Conservation (phyloP, 2,797 vertebrate species). For the Furcifer pardalis region DNA sequence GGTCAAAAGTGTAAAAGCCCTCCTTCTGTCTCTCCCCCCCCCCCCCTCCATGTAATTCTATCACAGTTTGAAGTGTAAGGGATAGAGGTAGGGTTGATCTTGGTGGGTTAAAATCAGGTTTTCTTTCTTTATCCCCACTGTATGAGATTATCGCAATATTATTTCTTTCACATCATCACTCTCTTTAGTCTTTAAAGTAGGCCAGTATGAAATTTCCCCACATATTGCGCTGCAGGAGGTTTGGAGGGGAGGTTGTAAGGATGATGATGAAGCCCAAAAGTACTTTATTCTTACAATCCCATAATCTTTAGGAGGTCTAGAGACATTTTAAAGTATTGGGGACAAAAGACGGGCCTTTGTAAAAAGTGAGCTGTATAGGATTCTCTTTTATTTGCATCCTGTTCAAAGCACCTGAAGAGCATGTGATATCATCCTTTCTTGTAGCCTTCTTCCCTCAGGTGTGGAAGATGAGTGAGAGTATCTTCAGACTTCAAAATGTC, state of each 20-base stretch:
- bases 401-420: too few relatives aligned
- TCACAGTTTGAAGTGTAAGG: background rate
- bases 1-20: slow-evolving; percentile 26
- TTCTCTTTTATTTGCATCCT: too few relatives aligned
- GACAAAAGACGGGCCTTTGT: too few relatives aligned
- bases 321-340: too few relatives aligned
- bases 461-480: too few relatives aligned
- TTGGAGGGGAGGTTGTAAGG: too few relatives aligned
- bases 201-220: background rate
- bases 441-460: too few relatives aligned
- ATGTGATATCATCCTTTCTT: background rate
- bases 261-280: background rate
- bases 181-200: background rate
- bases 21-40: background rate
- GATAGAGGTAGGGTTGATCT: slow-evolving; percentile 8
- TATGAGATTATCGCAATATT: background rate
- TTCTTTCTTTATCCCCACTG: background rate
- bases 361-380: too few relatives aligned
- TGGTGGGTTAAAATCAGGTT: background rate
- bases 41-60: background rate
- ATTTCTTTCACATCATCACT: background rate
- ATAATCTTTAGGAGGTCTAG: too few relatives aligned
- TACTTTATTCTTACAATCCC: too few relatives aligned
- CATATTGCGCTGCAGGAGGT: background rate
- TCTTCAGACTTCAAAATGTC: background rate